Evolutionary conservation across 2,113 vertebrate species (phyloP).

Genomic region (Falcunculus frontatus): DNA sequence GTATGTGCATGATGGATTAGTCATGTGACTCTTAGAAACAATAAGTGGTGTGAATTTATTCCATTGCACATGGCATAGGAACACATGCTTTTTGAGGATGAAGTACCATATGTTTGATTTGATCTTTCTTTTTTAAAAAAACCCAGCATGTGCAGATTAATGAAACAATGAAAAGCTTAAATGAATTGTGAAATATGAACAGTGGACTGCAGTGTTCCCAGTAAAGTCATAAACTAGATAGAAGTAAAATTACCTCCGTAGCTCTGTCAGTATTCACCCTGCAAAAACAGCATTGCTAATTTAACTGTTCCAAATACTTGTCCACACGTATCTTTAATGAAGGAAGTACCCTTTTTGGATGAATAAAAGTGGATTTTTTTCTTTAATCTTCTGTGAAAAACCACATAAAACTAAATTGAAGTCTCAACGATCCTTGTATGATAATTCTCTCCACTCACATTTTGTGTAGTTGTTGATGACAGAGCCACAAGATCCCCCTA

Average conservation of each 20-base stretch:
- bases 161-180: not conserved
- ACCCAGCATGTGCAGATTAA: not conserved
- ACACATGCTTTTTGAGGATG: not conserved
- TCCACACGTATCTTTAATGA: not conserved
- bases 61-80: not conserved
- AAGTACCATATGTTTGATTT: not conserved
- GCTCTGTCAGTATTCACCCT: not conserved
- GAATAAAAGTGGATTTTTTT: not conserved
- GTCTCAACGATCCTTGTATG: rapidly evolving
- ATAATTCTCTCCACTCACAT: not conserved
- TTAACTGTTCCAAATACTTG: not conserved
- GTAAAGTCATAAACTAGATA: not conserved
- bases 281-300: not conserved
- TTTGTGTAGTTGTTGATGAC: not conserved
- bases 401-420: not conserved
- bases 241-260: not conserved
- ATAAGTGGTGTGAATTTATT: not conserved
- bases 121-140: not conserved
- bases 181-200: not conserved
- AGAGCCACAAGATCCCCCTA: not conserved
- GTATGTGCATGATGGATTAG: not conserved
- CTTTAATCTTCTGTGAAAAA: not conserved
- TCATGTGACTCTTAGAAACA: not conserved
- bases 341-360: not conserved
- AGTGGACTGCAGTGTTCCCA: not conserved